A percentile compares a stretch with the other conserved stretches of the same genome.
Conservation (phyloP, 2,888 invertebrate species). For the Tanytarsus gracilentus region DNA sequence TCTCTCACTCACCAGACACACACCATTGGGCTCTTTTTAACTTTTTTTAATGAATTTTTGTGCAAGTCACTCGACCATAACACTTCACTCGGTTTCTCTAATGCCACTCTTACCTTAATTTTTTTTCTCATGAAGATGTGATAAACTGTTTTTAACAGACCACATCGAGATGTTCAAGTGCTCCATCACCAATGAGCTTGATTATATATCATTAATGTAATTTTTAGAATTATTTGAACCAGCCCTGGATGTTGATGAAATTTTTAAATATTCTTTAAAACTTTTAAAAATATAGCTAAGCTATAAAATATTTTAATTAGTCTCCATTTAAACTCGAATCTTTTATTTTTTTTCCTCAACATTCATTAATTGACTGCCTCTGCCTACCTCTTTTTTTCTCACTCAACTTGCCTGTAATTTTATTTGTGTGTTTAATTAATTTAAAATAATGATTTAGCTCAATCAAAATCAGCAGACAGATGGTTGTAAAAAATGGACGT, state of each 20-base stretch:
- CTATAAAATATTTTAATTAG: too few species aligned
- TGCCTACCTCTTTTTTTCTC: too few species aligned
- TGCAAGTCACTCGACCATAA: constrained; percentile 28
- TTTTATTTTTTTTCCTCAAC: too few species aligned
- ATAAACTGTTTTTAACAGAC: constrained; percentile 22
- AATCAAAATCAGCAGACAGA: constrained; percentile 1
- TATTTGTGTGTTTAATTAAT: constrained; percentile 13
- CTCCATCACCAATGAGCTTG: constrained; percentile 22
- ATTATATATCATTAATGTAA: constrained; percentile 26
- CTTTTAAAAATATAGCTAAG: too few species aligned
- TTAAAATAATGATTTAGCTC: constrained; percentile 29
- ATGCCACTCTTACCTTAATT: too few species aligned
- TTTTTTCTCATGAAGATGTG: constrained; percentile 26
- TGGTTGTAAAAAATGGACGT: too few species aligned
- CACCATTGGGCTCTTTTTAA: background rate
- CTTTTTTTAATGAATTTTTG: constrained; percentile 20
- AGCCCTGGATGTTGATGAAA: too few species aligned
- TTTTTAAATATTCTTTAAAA: too few species aligned
- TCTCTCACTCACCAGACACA: background rate
- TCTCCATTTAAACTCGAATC: too few species aligned
- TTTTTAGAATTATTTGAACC: background rate
- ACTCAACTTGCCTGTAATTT: background rate
- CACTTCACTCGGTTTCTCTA: too few species aligned
- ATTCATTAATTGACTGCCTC: too few species aligned
- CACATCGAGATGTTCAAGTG: constrained; percentile 12